Evolutionary conservation across 1,140 invertebrate species (phyloP), one percentile per base, ranked within the genome.

Genomic region (Sitodiplosis mosellana): DNA sequence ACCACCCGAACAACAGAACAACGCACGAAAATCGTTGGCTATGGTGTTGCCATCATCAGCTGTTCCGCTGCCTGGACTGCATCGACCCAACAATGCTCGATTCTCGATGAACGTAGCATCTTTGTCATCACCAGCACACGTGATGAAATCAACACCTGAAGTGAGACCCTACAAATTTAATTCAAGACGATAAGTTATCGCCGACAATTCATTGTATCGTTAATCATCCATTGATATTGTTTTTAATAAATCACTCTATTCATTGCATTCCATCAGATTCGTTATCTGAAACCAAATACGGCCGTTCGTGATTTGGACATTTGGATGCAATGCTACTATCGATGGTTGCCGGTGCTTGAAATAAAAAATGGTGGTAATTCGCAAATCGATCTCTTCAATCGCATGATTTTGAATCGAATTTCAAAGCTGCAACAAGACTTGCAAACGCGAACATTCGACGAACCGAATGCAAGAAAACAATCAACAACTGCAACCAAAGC

Each of bases 251-350:
- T 38, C 18, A 7, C 21, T 48, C 27, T 27, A 6, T 10, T 34
- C n/a, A n/a, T n/a, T 50, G 48, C 46, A 51, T 22, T 21, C 1
- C 47, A 38, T 44, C 33, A 47, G 53, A 53, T 55, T 48, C 54
- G 56, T 38, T 54, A 49, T 56, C 55, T 81, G 34, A 57, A 68
- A 49, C 74, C 78, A 1, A 59, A 70, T 14, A 67, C 68, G 33
- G 59, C 61, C 17, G 65, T 83, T 38, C 63, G 75, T 6, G 66
- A 63, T 52, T 61, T 89, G 49, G 76, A 83, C 45, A 59, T 93
- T n/a, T 94, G 88, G 88, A 70, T 73, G 42, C 85, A 87, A 57
- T 91, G 86, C 66, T 94, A 90, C 66, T 80, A 86, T 53, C 77
- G 88, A 2, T 92, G 87, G 85, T 72, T 90, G 57, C 77, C 80